These are phyloP conservation scores for Discoglossus pictus DNA, from an alignment of 2,797 vertebrate species.

Conservation along the genomic window DNA sequence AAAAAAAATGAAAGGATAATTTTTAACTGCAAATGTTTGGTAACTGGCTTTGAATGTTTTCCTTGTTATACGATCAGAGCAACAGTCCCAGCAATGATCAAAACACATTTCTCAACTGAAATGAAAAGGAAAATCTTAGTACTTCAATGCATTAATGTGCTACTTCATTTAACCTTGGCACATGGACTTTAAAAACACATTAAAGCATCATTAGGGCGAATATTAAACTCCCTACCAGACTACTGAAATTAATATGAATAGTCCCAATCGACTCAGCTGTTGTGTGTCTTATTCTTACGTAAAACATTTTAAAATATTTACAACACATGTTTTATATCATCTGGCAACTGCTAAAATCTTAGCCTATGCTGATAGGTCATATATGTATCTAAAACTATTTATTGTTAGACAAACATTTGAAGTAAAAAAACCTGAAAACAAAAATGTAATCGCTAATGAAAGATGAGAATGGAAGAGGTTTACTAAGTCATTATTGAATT, in stretches of 20 bases:
- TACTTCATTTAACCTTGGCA: conserved; percentile 3
- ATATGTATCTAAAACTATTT: no score
- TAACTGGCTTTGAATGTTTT: conserved; percentile 9
- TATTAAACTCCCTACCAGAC: background rate
- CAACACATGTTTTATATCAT: background rate
- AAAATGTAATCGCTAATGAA: no score
- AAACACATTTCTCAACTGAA: conserved; percentile 8
- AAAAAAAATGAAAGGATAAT: no score
- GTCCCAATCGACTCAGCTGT: background rate
- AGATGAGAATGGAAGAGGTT: no score
- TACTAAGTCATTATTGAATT: no score
- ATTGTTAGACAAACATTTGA: no score
- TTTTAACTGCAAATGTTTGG: background rate
- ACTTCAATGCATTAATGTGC: conserved; percentile 7
- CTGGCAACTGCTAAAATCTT: no score
- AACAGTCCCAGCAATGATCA: background rate
- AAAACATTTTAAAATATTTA: background rate
- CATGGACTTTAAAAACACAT: conserved; percentile 20
- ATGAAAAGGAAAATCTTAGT: conserved; percentile 20
- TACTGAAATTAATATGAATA: conserved; percentile 2
- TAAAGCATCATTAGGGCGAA: conserved; percentile 30
- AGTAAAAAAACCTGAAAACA: no score
- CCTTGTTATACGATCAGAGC: conserved; percentile 5
- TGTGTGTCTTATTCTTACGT: background rate
- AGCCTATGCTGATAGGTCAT: no score